Evolutionary conservation across 1,140 invertebrate species (phyloP), one percentile per base, ranked within the genome.

Genomic region (Drosophila miranda): DNA sequence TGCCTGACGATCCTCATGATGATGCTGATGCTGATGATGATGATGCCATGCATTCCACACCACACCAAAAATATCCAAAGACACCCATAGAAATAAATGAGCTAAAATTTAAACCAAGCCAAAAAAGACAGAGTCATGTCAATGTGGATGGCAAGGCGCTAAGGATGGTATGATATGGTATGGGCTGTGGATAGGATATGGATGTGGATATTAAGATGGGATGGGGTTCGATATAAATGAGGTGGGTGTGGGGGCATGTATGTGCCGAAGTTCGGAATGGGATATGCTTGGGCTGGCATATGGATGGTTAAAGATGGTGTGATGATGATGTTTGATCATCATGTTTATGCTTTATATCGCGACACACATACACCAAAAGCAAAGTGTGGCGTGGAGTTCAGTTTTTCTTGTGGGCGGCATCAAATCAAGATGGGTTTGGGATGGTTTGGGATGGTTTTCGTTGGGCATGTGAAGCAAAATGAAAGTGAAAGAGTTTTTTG

Each of bases 21-120:
- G 68, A 56, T 52, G 60, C 51, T 58, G 56, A 50, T 44, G 16
- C 61, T 64, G 56, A 60, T 49, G 71, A 54, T 64, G 76, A 74
- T 79, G 81, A 86, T 84, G 81, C 81, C 71, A 82, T 74, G 66
- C 75, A 81, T 81, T 79, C 72, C 78, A 62, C 58, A 79, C 71
- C 66, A 84, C 58, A 67, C 42, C 71, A 50, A 19, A 21, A 41
- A 52, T 34, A 56, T 45, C 30, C 44, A 61, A 54, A 28, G 34
- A 13, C 19, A 30, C 8, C 30, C 30, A 34, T 49, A 26, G 38
- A 48, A 42, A n/a, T 42, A 67, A 50, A 58, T 67, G 46, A 57
- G 56, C 43, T 28, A 80, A 78, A 53, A 68, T 82, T 59, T 50
- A 67, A 75, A 67, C 71, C 71, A 84, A 64, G 62, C 59, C 69